Base-by-base conservation (phyloP, 2,888 invertebrate species). In the Pterostichus niger region DNA sequence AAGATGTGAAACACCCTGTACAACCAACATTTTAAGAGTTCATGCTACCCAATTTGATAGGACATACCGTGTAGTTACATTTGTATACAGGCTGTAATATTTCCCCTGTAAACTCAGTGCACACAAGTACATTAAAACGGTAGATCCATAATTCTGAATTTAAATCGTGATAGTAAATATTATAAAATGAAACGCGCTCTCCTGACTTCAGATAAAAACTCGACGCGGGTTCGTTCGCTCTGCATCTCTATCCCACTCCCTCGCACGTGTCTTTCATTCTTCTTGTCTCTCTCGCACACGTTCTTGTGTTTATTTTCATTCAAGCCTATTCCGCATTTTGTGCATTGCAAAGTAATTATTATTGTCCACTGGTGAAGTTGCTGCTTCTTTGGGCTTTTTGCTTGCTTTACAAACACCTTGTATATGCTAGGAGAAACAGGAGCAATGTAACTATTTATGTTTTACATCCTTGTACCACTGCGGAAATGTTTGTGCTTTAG, bases 121-220 rank as follows among this genome's bases (percentile, higher is more conserved):
- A 6, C 40, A 7, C 40, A 5, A 3, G 3, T 80, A 68, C 0
- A 10, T 52, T 35, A 13, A 54, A 52, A 6, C 31, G 80, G 80
- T 33, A 68, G 33, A 49, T 10, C 80, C 13, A 35, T 33, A 80
- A 52, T 33, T 52, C 52, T 68, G 52, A 80, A 80, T 80, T 80
- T 71, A 68, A 80, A 80, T 80, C 80, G 35, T 68, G 54, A 80
- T 68, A 80, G 68, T 80, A 80, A 80, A 80, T 80, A 80, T 80
- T 80, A 80, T 61, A 78, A 78, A 78, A 78, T 78, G 78, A 78
- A 78, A 56, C 78, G 78, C 40, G 78, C 78, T 40, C 78, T 40
- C 40, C 17, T 44, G 9, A 17, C 40, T 44, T 44, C 4, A 44
- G 59, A 61, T 17, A 71, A 80, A 80, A 80, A 80, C 49, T 15